Base-by-base conservation (phyloP, 2,888 invertebrate genomes). In the Lapara coniferarum region DNA sequence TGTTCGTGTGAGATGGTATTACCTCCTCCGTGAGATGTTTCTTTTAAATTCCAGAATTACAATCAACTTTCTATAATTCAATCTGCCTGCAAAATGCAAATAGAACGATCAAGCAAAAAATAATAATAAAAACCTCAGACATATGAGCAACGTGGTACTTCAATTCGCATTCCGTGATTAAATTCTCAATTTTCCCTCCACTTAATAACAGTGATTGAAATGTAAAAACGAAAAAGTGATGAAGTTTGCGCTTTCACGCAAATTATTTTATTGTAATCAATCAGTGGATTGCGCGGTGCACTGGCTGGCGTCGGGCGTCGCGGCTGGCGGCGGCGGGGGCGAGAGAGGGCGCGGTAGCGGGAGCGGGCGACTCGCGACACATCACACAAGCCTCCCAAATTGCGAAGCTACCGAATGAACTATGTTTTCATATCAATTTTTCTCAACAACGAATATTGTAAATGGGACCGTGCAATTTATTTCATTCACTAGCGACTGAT, bases 401-500 rank as follows among this genome's bases (percentile, higher is more conserved):
- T 90, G 88, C 85, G 82, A 81, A 79, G 81, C 83, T 82, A 74
- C 80, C 82, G 83, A 82, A 81, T 81, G 80, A 78, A 84, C 80
- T 84, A 76, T 87, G 86, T 88, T 89, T 88, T 88, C 79, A 85
- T 86, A 85, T 75, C 78, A 83, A 78, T 87, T 87, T 88, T 88
- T 85, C 80, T 80, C 82, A 84, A 86, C 86, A 85, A 84, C 87
- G 85, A 87, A 87, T 86, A 87, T 85, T 85, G 85, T 84, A 88
- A 90, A 89, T 85, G 85, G 83, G 85, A 86, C 83, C 87, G 85
- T 84, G 86, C 88, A 90, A 90, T 92, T 90, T 88, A 85, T 87
- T 90, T 88, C 86, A 89, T 89, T 89, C 87, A 89, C 78, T 84
- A 84, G 80, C 81, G 78, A 84, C 81, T 88, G 87, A 91, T 90